A percentile compares a stretch with the other conserved stretches of the same genome.
These are phyloP conservation scores for Cosmia pyralina DNA, from an alignment of 2,888 invertebrate species.

Conservation along the genomic window DNA sequence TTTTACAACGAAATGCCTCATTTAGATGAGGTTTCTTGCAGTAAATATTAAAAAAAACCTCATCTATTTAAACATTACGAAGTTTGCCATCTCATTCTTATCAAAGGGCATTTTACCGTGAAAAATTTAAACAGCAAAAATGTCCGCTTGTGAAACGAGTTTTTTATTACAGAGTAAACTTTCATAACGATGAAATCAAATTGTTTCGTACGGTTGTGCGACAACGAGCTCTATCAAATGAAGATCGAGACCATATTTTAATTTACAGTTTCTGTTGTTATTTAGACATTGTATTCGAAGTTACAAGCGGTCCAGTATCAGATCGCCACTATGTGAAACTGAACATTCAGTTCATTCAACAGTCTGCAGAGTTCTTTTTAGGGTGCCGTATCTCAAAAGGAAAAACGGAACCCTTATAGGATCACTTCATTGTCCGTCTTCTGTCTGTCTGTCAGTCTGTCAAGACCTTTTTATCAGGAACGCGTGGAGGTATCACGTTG, in stretches of 20 bases:
- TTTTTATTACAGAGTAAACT: slow-evolving; percentile 70
- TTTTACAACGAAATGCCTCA: slow-evolving; percentile 22
- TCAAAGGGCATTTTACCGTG: slow-evolving; percentile 60
- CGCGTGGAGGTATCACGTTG: no score
- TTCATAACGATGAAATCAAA: slow-evolving; percentile 70
- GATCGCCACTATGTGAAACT: no score
- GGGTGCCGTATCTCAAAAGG: no score
- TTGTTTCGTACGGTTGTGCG: slow-evolving; percentile 61
- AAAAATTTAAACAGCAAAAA: slow-evolving; percentile 66
- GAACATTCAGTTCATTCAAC: background rate
- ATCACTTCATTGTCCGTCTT: no score
- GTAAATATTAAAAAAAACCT: slow-evolving; percentile 43
- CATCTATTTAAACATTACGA: slow-evolving; percentile 67
- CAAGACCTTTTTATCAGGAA: no score
- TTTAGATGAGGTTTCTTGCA: slow-evolving; percentile 1
- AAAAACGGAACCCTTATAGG: no score
- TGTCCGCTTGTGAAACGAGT: slow-evolving; percentile 66
- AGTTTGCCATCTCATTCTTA: slow-evolving; percentile 62
- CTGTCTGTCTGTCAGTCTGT: no score
- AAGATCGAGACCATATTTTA: slow-evolving; percentile 11
- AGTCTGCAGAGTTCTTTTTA: background rate
- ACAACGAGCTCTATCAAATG: slow-evolving; percentile 60
- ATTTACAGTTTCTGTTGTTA: background rate
- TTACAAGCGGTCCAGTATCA: background rate
- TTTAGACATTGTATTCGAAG: slow-evolving; percentile 9